Conservation (phyloP, 2,888 invertebrate species). For the Beris chalybata region DNA sequence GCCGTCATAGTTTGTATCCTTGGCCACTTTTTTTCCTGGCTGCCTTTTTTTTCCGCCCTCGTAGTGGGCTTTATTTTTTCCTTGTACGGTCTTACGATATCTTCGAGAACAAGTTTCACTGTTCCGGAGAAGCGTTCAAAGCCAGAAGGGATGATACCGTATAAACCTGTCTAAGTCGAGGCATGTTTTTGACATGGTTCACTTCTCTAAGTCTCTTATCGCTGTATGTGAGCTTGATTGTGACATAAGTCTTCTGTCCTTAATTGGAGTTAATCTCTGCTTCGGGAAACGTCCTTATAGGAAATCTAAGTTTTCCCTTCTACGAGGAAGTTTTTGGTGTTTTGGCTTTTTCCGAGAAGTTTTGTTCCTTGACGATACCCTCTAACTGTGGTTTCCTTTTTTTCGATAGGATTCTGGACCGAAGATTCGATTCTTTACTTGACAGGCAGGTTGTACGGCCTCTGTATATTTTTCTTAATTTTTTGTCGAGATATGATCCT, state of each 20-base stretch:
- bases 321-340: too few species aligned
- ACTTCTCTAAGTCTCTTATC: conserved; percentile 20
- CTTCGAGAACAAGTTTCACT: too few species aligned
- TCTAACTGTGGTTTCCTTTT: conserved; percentile 12
- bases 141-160: conserved; percentile 1
- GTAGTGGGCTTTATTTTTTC: not conserved
- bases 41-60: not conserved
- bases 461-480: not conserved
- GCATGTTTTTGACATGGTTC: conserved; percentile 32
- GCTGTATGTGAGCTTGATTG: conserved; percentile 33
- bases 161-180: conserved; percentile 2
- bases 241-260: conserved; percentile 35
- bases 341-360: too few species aligned
- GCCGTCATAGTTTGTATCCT: not conserved
- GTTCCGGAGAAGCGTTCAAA: conserved; percentile 10
- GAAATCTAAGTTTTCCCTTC: not conserved
- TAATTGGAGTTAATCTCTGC: conserved; percentile 36
- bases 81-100: conserved; percentile 2
- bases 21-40: not conserved
- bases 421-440: conserved; percentile 5
- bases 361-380: not conserved
- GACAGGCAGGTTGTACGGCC: not conserved
- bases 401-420: not conserved
- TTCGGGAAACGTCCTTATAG: conserved; percentile 17
- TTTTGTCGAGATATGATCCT: conserved; percentile 6